Percentiles rank a stretch among this genome's conserved stretches.
phyloP scores from a whole-genome alignment of 2,888 invertebrate species.

The Microctonus brassicae region DNA sequence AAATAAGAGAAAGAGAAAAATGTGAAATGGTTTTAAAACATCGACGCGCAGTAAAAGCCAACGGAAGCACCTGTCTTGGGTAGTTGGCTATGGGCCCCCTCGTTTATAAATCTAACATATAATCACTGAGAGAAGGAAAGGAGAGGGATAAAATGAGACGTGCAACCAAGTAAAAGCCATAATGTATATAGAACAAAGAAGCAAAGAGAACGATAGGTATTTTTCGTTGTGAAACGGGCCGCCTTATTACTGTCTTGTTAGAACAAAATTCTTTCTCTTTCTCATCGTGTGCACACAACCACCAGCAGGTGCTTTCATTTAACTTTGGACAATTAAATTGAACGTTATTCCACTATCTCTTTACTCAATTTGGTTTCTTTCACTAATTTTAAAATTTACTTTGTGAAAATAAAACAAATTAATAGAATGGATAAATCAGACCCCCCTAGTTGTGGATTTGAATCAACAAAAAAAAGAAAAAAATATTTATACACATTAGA shows the following conservation, averaged over 20 bases:
- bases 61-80: constrained; percentile 60
- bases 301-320: constrained; percentile 66
- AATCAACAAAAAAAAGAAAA: too few relatives aligned
- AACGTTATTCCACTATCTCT: constrained; percentile 49
- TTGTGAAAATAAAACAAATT: neutral
- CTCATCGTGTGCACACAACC: constrained; percentile 19
- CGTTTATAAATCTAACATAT: constrained; percentile 67
- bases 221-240: constrained; percentile 45
- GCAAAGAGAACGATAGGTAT: constrained; percentile 48
- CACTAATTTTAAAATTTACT: constrained; percentile 31
- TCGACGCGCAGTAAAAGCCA: constrained; percentile 36
- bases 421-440: too few relatives aligned
- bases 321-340: constrained; percentile 69
- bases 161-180: constrained; percentile 13
- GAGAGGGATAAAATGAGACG: constrained; percentile 36
- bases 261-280: constrained; percentile 1
- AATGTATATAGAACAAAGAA: constrained; percentile 35
- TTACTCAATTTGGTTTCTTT: constrained; percentile 46
- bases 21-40: constrained; percentile 39
- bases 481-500: too few relatives aligned
- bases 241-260: constrained; percentile 61
- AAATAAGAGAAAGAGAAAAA: constrained; percentile 18
- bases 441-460: constrained; percentile 20
- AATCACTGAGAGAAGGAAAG: constrained; percentile 56
- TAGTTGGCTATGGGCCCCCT: constrained; percentile 55